Base-by-base conservation (phyloP, 2,797 vertebrate species). In the Ctenosaura bakeri region DNA sequence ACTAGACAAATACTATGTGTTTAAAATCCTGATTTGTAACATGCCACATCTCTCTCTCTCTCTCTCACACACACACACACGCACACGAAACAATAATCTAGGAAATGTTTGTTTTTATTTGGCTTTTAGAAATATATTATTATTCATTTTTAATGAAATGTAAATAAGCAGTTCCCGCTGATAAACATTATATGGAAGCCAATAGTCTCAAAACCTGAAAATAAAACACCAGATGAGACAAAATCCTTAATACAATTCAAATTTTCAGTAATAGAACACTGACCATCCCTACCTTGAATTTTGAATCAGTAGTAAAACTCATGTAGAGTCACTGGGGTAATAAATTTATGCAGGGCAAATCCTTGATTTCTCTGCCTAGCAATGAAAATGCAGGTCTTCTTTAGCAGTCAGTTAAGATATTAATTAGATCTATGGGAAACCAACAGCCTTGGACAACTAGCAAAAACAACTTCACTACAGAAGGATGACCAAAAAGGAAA, bases 361-460 rank as follows among this genome's bases (percentile, higher is more conserved):
- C 54, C 62, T 54, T 26, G 59, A 86, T 83, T 87, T 42, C 32
- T 69, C 26, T 50, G 66, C 18, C 50, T 90, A 62, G 50, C 56
- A 54, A 69, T 85, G 62, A 85, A 66, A 66, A 80, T 90, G 26
- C 64, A 24, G 52, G 16, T 93, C 26, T 29, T 86, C 42, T 26
- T 83, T 29, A 84, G 0, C 16, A 59, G 2, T 13, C 64, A 20
- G n/a, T 38, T 83, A 79, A 81, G 20, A 76, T 85, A 71, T 83
- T 85, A 89, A 1, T 84, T 12, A 90, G 5, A 90, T 6, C 46
- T 86, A 12, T 2, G 88, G 66, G 9, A n/a, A 89, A 1, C 38
- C 42, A 85, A 64, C 38, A 74, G 12, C 78, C 90, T 54, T 13
- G 84, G 18, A 20, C 89, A 85, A 86, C 5, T 14, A 87, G 16